Evolutionary conservation across 2,888 invertebrate species (phyloP), one percentile per base, ranked within the genome.

Genomic region (Eupithecia exiguata): DNA sequence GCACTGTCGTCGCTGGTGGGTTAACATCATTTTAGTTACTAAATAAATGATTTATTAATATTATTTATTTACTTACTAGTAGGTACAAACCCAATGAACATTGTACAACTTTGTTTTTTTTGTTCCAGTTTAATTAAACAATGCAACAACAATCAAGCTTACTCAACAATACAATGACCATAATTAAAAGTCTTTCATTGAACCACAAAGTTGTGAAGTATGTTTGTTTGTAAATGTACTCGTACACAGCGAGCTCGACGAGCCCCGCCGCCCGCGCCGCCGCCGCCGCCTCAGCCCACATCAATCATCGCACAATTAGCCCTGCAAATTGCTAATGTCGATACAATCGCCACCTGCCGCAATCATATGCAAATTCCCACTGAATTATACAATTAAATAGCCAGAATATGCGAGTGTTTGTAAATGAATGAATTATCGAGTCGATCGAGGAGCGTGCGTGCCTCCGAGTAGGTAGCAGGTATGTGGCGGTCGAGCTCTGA

Each of bases 321-420:
- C 70, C 70, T 70, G 77, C 77, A 67, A 77, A n/a, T 67, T 62
- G 83, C 77, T 81, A 74, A 70, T 78, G n/a, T 78, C 78, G 73
- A 76, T 73, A 80, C 76, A 71, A 75, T 72, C 76, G 16, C 62
- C 58, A 49, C 71, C 62, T 46, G 61, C 21, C 16, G 18, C 49
- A 49, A 62, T 67, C 35, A 30, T 63, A 75, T 72, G 72, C 65
- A 66, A 70, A 72, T 72, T 40, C 6, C 4, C 49, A 65, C 53
- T 21, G n/a, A 71, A 69, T 76, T 40, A 62, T 40, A 66, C 65
- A 73, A 72, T 70, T 70, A 70, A 53, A 21, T 65, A 9, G 18
- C 36, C 21, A 21, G 40, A 66, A 43, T 43, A 25, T 21, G 30
- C 38, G n/a, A 40, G 18, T n/a, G 38, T 43, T 66, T 14, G 21